Conservation (phyloP, 2,797 vertebrate species). For the Nasua narica region DNA sequence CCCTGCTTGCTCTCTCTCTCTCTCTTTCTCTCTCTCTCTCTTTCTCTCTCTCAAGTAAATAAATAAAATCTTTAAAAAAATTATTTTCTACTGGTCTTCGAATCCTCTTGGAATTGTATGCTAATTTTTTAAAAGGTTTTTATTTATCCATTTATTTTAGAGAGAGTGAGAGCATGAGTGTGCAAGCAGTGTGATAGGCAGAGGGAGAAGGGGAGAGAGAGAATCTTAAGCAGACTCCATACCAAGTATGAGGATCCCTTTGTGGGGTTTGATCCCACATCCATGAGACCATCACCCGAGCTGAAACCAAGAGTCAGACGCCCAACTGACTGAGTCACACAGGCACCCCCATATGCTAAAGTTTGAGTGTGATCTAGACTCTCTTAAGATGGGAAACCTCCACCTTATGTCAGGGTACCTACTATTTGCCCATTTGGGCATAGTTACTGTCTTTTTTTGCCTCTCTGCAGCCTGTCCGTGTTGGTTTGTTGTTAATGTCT, state of each 20-base stretch:
- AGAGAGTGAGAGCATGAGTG: background rate
- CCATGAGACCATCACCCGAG: background rate
- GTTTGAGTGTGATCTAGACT: background rate
- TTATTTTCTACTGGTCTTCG: background rate
- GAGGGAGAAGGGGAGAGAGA: background rate
- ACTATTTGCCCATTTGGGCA: background rate
- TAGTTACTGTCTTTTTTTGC: background rate
- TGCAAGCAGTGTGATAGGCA: background rate
- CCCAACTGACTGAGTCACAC: background rate
- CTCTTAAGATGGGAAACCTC: background rate
- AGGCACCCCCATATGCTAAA: background rate
- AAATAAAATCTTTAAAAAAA: too few species aligned
- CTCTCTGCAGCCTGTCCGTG: background rate
- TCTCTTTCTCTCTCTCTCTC: too few species aligned
- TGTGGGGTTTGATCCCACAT: background rate
- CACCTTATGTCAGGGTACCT: background rate
- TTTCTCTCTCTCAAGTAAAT: too few species aligned
- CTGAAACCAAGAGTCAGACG: background rate
- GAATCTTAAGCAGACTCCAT: background rate
- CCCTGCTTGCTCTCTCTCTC: too few species aligned
- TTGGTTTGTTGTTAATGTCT: background rate
- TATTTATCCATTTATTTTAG: background rate
- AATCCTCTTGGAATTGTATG: background rate
- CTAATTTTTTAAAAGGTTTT: background rate
- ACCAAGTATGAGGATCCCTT: background rate